Conservation (phyloP, 2,888 invertebrate genomes). For the Cephus rjabovi region DNA sequence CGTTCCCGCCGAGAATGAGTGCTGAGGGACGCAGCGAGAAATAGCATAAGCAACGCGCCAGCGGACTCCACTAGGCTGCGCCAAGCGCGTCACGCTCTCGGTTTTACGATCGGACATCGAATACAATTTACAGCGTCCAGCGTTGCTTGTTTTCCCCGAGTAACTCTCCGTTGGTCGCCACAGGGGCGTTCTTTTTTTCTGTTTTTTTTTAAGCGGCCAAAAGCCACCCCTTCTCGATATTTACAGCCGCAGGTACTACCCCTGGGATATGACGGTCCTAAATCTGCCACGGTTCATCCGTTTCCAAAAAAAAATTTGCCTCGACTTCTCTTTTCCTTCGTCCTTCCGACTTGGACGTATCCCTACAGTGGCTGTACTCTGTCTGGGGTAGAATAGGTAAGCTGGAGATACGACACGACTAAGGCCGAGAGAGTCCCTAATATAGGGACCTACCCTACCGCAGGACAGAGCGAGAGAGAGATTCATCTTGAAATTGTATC, state of each 20-base stretch:
- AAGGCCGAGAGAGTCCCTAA: constrained; percentile 34
- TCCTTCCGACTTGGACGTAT: background rate
- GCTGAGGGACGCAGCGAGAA: background rate
- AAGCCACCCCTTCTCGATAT: constrained; percentile 14
- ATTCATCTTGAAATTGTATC: constrained; percentile 67
- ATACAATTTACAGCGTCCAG: constrained; percentile 54
- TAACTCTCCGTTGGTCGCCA: background rate
- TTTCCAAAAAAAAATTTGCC: background rate
- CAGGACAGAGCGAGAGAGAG: constrained; percentile 42
- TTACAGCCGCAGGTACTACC: constrained; percentile 14
- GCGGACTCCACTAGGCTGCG: background rate
- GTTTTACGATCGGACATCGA: constrained; percentile 55
- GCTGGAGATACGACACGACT: background rate
- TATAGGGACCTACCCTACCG: constrained; percentile 26
- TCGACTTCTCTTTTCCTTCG: constrained; percentile 22
- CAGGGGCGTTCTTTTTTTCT: constrained; percentile 4
- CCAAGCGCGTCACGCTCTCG: constrained; percentile 12
- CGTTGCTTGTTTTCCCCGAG: constrained; percentile 34
- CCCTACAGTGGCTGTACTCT: background rate
- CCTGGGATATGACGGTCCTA: constrained; percentile 22
- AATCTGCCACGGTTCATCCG: constrained; percentile 12
- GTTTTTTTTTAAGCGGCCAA: constrained; percentile 4
- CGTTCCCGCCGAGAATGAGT: background rate
- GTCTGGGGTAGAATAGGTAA: background rate
- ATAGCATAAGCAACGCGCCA: background rate